phyloP scores from a whole-genome alignment of 2,113 vertebrate genomes.

The Erpornis zantholeuca region DNA sequence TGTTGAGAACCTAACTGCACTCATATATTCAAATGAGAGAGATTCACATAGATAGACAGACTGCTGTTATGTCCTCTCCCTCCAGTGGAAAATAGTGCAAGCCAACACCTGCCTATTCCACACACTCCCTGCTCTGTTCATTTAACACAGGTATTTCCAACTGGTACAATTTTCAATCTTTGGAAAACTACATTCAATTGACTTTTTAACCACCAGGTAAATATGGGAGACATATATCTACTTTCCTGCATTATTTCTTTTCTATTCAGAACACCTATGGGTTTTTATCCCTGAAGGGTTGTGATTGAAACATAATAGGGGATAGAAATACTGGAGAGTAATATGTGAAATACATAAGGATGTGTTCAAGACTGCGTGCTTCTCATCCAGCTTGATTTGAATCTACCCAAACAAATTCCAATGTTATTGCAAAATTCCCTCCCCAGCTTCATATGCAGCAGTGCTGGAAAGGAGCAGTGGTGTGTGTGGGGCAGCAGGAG shows the following conservation, averaged over 20 bases:
- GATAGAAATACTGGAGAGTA: not conserved
- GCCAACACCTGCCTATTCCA: not conserved
- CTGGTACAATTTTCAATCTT: not conserved
- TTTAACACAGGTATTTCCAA: not conserved
- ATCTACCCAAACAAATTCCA: not conserved
- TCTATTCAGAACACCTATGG: not conserved
- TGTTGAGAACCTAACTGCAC: not conserved
- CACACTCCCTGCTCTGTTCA: not conserved
- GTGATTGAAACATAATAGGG: not conserved
- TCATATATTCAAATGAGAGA: not conserved
- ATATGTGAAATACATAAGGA: not conserved
- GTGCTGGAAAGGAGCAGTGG: not conserved
- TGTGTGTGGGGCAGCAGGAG: not conserved
- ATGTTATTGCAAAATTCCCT: not conserved
- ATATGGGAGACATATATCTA: not conserved
- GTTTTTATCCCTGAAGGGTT: not conserved
- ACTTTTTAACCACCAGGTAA: slow-evolving; percentile 14
- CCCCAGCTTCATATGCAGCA: not conserved
- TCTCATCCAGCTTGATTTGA: not conserved
- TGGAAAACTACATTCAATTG: slow-evolving; percentile 24
- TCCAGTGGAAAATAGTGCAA: not conserved
- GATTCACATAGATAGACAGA: not conserved
- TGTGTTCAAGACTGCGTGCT: not conserved
- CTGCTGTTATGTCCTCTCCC: not conserved
- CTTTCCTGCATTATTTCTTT: not conserved